Evolutionary conservation across 64 coral and sea anemone genomes (phyloP), one percentile per base, ranked within the genome.

Genomic region (Porites australiensis): DNA sequence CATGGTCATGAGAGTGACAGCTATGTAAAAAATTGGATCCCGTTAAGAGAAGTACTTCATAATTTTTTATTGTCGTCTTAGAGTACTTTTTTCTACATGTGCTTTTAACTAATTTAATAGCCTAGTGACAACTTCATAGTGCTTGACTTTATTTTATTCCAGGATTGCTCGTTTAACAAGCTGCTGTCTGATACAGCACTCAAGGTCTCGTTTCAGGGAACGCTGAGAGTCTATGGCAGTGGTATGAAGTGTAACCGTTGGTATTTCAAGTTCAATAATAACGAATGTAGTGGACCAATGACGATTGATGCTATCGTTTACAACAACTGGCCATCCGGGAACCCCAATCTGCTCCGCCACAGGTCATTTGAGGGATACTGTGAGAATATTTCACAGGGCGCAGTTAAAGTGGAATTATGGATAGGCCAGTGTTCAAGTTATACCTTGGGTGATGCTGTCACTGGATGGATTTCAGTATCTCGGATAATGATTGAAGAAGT

Each of bases 181-280:
- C 54, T 14, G 14, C 19, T 73, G 50, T 12, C 21, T 3, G 37
- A 88, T 53, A 88, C 85, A 13, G 47, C 85, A 8, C 48, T 88
- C 69, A 88, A 74, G 15, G 85, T 88, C 9, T 55, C 15, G 4
- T 88, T 88, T 47, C 85, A 88, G 3, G 85, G 85, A 2, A 73
- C 53, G 18, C 13, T 88, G 15, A 63, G 69, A 53, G 67, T 72
- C 48, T 87, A 20, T 12, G 86, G 86, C 54, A 18, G 6, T 64
- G 51, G 47, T 52, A n/a, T 4, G 2, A 77, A 45, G 23, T 86
- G 90, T 48, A 84, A 83, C n/a, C 79, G 90, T 8, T 92, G 79
- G 79, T 92, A 92, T 69, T 92, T 92, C 69, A 92, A 59, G 55
- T 74, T 92, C 79, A 92, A 92, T 53, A 21, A 74, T 51, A 2